Evolutionary conservation across 2,113 vertebrate genomes (phyloP).

Genomic region (Calidris pygmaea): DNA sequence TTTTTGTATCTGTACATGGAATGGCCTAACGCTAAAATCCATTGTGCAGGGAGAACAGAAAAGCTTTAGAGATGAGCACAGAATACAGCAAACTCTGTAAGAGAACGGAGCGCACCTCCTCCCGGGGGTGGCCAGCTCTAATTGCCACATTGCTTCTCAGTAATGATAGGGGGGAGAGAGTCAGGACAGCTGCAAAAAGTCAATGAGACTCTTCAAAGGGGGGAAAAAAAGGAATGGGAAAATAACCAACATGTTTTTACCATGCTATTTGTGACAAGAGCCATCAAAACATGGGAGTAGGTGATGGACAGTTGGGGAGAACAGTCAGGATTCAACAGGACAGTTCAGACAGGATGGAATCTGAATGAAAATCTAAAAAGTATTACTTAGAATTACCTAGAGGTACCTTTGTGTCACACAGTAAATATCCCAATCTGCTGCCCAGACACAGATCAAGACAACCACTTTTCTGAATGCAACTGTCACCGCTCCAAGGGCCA

Average conservation of each 20-base stretch:
- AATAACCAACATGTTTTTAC: background rate
- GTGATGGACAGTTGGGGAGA: background rate
- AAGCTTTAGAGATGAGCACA: background rate
- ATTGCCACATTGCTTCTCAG: constrained; percentile 37
- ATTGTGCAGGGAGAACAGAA: background rate
- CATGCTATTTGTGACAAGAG: background rate
- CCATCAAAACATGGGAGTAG: background rate
- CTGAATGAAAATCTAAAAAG: background rate
- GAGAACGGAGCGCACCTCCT: background rate
- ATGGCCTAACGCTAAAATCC: background rate
- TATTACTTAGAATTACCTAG: background rate
- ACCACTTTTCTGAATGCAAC: background rate
- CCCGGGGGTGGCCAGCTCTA: constrained; percentile 7
- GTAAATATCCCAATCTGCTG: background rate
- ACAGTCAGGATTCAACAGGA: background rate
- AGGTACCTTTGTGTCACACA: background rate
- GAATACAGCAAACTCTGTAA: background rate
- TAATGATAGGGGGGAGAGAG: constrained; percentile 6
- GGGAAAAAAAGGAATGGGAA: background rate
- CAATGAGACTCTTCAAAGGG: constrained; percentile 4
- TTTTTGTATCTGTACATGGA: background rate
- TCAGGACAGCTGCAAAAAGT: constrained; percentile 36
- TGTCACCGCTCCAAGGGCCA: background rate
- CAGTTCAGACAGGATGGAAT: background rate
- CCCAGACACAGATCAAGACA: background rate